A percentile compares a stretch with the other conserved stretches of the same genome.
Evolutionary conservation across 2,113 vertebrate genomes (phyloP).

Genomic region (Protobothrops mucrosquamatus): DNA sequence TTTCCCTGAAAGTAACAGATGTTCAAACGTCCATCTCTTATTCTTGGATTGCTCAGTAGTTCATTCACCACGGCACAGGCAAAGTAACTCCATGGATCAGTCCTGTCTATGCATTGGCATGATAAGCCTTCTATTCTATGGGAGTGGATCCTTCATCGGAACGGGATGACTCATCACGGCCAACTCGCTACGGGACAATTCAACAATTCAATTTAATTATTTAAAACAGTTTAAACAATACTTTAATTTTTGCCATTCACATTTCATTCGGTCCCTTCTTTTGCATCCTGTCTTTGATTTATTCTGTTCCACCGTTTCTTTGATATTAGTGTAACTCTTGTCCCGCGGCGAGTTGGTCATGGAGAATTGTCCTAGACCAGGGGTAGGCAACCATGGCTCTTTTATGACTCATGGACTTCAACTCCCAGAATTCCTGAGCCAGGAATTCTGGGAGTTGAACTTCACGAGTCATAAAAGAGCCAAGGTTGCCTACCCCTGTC

Average conservation of each 20-base stretch:
- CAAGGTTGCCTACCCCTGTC: not conserved
- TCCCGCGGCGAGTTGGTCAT: not conserved
- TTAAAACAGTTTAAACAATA: not conserved
- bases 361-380: not conserved
- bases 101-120: not conserved
- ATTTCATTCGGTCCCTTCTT: not conserved
- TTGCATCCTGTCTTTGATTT: not conserved
- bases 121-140: not conserved
- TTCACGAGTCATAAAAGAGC: no score
- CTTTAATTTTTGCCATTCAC: not conserved
- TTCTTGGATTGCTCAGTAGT: not conserved
- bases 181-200: not conserved
- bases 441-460: no score
- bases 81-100: not conserved
- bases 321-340: not conserved
- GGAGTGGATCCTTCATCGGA: slow-evolving; percentile 39
- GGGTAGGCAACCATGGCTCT: no score
- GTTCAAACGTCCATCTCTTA: not conserved
- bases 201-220: not conserved
- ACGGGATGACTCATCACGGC: not conserved
- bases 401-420: no score
- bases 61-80: not conserved
- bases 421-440: no score
- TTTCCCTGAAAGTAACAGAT: not conserved
- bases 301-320: not conserved